These are phyloP conservation scores for Trematocara stigmaticum DNA, from an alignment of 2,113 vertebrate genomes.

Conservation along the genomic window DNA sequence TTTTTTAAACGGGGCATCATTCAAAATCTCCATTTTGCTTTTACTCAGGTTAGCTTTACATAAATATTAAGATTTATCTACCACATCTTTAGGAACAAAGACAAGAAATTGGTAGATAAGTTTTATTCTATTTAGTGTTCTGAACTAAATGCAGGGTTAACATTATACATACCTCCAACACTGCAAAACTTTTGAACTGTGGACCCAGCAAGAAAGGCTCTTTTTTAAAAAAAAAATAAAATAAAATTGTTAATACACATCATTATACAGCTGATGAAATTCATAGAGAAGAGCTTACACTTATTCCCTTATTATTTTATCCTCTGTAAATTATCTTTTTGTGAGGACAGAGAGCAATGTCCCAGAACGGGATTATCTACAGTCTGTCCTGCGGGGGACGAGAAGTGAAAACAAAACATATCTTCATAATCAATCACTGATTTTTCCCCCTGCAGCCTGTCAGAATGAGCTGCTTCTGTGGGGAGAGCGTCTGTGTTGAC, in stretches of 20 bases:
- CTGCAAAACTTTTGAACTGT: background rate
- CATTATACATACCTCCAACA: background rate
- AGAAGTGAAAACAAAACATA: conserved; percentile 19
- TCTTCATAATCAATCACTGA: conserved; percentile 23
- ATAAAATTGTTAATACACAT: background rate
- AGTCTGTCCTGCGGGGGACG: background rate
- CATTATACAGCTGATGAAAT: conserved; percentile 24
- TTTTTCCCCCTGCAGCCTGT: conserved; percentile 43
- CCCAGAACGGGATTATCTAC: conserved; percentile 35
- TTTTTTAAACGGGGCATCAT: background rate
- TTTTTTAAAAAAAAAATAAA: background rate
- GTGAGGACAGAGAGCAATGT: background rate
- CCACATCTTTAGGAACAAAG: background rate
- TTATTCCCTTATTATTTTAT: conserved; percentile 8
- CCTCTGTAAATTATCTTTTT: conserved; percentile 28
- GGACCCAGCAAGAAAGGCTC: background rate
- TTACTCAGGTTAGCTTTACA: background rate
- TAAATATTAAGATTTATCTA: background rate
- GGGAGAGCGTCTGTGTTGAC: conserved; percentile 1
- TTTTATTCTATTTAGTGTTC: background rate
- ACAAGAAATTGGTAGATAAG: background rate
- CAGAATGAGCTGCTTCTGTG: conserved; percentile 9
- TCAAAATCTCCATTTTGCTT: background rate
- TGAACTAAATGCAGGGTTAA: background rate
- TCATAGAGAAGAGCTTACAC: background rate